A percentile compares a stretch with the other conserved stretches of the same genome.
These are phyloP conservation scores for Dolomedes plantarius DNA, from an alignment of 2,888 invertebrate species.

Conservation along the genomic window DNA sequence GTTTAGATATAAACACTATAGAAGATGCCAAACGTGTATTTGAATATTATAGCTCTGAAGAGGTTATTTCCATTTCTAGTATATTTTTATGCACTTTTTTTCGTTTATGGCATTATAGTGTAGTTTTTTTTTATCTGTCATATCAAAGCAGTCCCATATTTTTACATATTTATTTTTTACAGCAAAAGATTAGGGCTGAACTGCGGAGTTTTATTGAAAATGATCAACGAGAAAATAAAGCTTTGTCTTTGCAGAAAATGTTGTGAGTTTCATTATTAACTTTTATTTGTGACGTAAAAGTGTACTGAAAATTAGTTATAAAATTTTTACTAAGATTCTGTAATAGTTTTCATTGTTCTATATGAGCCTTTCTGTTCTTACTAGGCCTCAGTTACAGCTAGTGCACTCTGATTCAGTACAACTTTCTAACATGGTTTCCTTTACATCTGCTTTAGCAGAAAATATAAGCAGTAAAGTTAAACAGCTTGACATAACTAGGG, in stretches of 20 bases:
- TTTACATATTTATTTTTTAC: slow-evolving; percentile 73
- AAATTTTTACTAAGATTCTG: too few relatives aligned
- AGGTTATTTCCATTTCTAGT: too few relatives aligned
- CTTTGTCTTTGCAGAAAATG: slow-evolving; percentile 87
- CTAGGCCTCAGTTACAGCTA: slow-evolving; percentile 83
- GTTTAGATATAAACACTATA: slow-evolving; percentile 30
- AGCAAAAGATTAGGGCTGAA: slow-evolving; percentile 85
- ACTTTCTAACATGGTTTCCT: slow-evolving; percentile 88
- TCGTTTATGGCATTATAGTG: too few relatives aligned
- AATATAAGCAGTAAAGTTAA: slow-evolving; percentile 97
- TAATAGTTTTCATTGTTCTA: too few relatives aligned
- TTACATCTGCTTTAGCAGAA: slow-evolving; percentile 91
- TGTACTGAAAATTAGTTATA: too few relatives aligned
- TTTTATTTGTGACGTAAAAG: too few relatives aligned
- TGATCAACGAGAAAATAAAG: slow-evolving; percentile 86
- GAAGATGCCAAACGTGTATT: slow-evolving; percentile 50
- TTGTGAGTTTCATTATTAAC: slow-evolving; percentile 80
- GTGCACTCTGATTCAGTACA: slow-evolving; percentile 87
- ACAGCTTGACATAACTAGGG: slow-evolving; percentile 92
- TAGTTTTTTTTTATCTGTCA: neutral
- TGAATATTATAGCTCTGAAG: slow-evolving; percentile 32
- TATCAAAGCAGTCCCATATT: too few relatives aligned
- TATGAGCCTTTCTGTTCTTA: too few relatives aligned
- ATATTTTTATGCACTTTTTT: too few relatives aligned
- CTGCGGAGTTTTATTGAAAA: slow-evolving; percentile 85